phyloP scores from a whole-genome alignment of 2,888 invertebrate genomes.

The Clusia tigrina region DNA sequence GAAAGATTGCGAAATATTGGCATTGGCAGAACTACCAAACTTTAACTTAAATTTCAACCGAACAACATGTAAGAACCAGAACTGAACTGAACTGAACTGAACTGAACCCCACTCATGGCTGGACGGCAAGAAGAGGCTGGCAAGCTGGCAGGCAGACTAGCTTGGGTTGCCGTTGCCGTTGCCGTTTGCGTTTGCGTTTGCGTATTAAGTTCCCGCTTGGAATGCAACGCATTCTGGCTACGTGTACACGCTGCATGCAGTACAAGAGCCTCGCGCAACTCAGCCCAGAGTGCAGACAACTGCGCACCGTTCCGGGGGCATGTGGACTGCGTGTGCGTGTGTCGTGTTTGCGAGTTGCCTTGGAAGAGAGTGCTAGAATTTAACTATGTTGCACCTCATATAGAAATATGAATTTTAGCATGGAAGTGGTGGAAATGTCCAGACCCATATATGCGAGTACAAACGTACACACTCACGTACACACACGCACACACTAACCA shows the following conservation, averaged over 20 bases:
- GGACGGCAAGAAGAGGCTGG: no score
- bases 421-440: no score
- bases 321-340: no score
- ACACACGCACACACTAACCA: no score
- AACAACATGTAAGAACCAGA: neutral
- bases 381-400: no score
- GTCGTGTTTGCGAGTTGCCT: no score
- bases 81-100: no score
- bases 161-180: no score
- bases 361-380: no score
- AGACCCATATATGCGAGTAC: no score
- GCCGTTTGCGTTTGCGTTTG: neutral
- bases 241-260: neutral
- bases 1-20: slow-evolving; percentile 5
- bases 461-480: neutral
- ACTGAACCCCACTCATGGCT: neutral
- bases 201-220: neutral
- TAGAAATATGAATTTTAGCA: neutral
- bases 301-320: neutral
- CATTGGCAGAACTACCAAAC: neutral
- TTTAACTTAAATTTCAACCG: neutral
- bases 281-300: neutral
- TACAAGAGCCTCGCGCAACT: neutral
- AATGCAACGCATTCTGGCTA: neutral
- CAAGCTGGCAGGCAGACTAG: no score